These are phyloP conservation scores for Erebia aethiops DNA, from an alignment of 2,888 invertebrate species.

Conservation along the genomic window DNA sequence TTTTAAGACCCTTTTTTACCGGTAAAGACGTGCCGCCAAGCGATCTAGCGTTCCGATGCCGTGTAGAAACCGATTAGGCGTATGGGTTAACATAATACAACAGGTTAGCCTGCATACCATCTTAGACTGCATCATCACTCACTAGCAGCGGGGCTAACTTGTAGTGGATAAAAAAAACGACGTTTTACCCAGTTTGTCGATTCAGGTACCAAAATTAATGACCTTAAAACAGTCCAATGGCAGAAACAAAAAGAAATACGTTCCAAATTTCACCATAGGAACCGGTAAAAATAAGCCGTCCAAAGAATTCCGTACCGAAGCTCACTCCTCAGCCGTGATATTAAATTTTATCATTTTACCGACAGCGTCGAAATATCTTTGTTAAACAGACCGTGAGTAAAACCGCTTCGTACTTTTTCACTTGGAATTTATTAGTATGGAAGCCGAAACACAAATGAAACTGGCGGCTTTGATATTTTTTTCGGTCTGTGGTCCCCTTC, in stretches of 20 bases:
- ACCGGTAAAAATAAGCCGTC: conserved; percentile 15
- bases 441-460: conserved; percentile 28
- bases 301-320: conserved; percentile 53
- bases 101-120: no score
- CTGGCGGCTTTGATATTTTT: conserved; percentile 19
- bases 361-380: conserved; percentile 63
- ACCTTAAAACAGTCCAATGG: neutral
- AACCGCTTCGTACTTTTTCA: conserved; percentile 55
- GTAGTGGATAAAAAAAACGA: neutral
- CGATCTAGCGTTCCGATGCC: no score
- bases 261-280: conserved; percentile 1
- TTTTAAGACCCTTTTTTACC: no score
- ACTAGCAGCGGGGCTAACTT: no score
- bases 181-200: neutral
- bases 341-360: conserved; percentile 71
- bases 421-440: conserved; percentile 44
- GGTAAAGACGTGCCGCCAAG: no score
- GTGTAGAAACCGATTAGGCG: no score
- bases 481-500: neutral
- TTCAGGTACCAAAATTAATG: neutral
- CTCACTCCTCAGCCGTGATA: conserved; percentile 52
- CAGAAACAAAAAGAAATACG: neutral
- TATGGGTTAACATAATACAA: no score
- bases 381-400: conserved; percentile 61
- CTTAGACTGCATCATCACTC: no score